phyloP scores from a whole-genome alignment of 2,797 vertebrate genomes.

The Artibeus jamaicensis region DNA sequence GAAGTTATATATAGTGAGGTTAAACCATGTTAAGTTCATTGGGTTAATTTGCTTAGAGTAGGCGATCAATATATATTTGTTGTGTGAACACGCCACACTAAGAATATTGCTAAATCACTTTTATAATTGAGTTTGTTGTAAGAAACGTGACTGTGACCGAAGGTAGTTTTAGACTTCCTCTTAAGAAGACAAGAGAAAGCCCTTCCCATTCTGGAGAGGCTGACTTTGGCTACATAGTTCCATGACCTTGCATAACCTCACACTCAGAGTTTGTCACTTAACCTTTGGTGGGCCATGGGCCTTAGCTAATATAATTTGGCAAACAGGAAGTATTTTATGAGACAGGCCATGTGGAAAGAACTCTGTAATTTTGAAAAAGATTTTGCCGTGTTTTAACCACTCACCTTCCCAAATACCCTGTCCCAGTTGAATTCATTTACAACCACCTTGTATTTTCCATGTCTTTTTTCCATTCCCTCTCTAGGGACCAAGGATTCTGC shows the following conservation, averaged over 20 bases:
- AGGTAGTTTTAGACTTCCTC: not conserved
- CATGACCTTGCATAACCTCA: conserved; percentile 36
- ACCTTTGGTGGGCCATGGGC: not conserved
- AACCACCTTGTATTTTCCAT: conserved; percentile 33
- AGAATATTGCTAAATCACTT: conserved; percentile 24
- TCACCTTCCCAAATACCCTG: conserved; percentile 29
- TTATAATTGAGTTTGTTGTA: conserved; percentile 27
- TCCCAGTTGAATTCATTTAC: conserved; percentile 8
- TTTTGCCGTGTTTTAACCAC: conserved; percentile 52
- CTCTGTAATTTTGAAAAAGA: conserved; percentile 41
- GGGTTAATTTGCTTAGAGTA: not conserved
- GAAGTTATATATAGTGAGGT: conserved; percentile 27
- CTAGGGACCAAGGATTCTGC: not conserved
- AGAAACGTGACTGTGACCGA: not conserved
- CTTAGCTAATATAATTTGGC: conserved; percentile 54
- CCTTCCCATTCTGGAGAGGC: not conserved
- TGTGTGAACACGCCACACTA: conserved; percentile 19
- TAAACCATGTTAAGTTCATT: not conserved
- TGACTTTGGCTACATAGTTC: not conserved
- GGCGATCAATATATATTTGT: conserved; percentile 21
- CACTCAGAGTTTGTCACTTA: conserved; percentile 22
- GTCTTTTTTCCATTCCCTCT: conserved; percentile 30
- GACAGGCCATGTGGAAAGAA: conserved; percentile 44
- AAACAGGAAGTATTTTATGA: conserved; percentile 42
- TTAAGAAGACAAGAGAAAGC: conserved; percentile 45